Evolutionary conservation across 2,888 invertebrate species (phyloP), one percentile per base, ranked within the genome.

Genomic region (Hemicrepidius hirtus): DNA sequence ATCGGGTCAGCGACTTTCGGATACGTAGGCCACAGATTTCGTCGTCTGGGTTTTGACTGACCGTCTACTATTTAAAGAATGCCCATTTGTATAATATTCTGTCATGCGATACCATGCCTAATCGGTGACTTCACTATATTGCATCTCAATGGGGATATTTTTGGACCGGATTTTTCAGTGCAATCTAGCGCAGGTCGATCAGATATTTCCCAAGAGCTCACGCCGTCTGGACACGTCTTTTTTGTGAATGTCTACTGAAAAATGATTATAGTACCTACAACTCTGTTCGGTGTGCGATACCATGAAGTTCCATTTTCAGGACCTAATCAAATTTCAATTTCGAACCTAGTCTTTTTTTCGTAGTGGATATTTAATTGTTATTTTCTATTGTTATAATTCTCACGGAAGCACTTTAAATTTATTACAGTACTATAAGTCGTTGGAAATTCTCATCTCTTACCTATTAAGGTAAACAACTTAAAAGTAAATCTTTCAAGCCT

Each of bases 1-100:
- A 78, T 55, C 78, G 71, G 79, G 79, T 79, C 79, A 79, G 75
- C 78, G 78, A 78, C 73, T 77, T 65, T 50, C 76, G 53, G 20
- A 18, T 55, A 55, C 53, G 53, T 55, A 55, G 49, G 21, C 18
- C 57, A 37, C 32, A 9, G 10, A 32, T 32, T 32, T 28, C 50
- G 18, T 21, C 40, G 57, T 57, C 57, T 57, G 57, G 55, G 20
- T 24, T 12, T n/a, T 20, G 46, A 41, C 50, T 53, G 53, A 53
- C 53, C 53, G 12, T 53, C 24, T 10, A 16, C 53, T 53, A 53
- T 53, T 53, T 53, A 13, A 28, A 28, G 53, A 53, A 24, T n/a
- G 18, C 5, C 53, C 53, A 28, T 53, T 53, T 28, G 13, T 13
- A n/a, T 5, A 7, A 53, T 32, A 4, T 53, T 28, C 16, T 53